Evolutionary conservation across 2,888 invertebrate species (phyloP).

Genomic region (Balanococcus diminutus): DNA sequence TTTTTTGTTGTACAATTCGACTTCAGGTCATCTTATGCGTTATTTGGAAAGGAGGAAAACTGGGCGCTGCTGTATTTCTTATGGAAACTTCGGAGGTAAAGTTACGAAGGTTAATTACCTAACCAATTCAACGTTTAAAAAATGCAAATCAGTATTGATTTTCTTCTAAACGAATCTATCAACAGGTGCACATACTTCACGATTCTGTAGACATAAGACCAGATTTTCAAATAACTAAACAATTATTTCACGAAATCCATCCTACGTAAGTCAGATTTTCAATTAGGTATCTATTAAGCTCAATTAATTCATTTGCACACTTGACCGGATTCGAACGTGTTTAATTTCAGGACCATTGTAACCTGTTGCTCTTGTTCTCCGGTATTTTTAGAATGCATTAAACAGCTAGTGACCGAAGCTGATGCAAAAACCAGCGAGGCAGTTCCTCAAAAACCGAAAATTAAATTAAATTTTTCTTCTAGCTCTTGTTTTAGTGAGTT

Average conservation of each 20-base stretch:
- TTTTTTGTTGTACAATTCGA: background rate
- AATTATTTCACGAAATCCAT: constrained; percentile 54
- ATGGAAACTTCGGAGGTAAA: constrained; percentile 69
- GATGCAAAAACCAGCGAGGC: constrained; percentile 44
- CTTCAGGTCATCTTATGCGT: constrained; percentile 68
- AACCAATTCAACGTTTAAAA: background rate
- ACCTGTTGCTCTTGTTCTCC: constrained; percentile 63
- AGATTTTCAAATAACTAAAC: constrained; percentile 54
- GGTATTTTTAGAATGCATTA: constrained; percentile 64
- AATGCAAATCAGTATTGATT: background rate
- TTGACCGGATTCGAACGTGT: too few relatives aligned
- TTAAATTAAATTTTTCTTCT: constrained; percentile 67
- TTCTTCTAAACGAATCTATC: background rate
- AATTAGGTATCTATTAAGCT: background rate
- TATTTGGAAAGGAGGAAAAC: constrained; percentile 69
- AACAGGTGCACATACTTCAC: constrained; percentile 54
- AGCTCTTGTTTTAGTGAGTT: constrained; percentile 68
- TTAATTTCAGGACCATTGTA: constrained; percentile 57
- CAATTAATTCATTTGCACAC: too few relatives aligned
- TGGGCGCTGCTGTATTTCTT: constrained; percentile 78
- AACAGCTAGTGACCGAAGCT: constrained; percentile 61
- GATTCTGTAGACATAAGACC: constrained; percentile 54
- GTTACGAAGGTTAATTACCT: background rate
- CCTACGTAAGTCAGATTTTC: constrained; percentile 49
- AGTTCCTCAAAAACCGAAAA: constrained; percentile 57